phyloP scores from a whole-genome alignment of 2,888 invertebrate species.

The Euspilapteryx auroguttella region DNA sequence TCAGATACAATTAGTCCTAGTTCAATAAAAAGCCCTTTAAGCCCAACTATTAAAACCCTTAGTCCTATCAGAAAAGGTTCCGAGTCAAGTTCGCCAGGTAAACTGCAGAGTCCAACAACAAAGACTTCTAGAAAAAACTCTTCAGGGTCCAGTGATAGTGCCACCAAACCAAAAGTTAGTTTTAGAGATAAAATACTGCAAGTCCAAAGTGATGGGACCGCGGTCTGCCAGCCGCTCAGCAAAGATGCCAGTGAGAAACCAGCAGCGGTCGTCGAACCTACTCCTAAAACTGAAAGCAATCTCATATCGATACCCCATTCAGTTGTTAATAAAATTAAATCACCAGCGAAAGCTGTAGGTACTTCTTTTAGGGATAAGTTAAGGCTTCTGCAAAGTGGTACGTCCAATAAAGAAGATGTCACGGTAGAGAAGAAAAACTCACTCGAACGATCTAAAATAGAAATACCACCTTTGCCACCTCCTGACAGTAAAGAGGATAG shows the following conservation, averaged over 20 bases:
- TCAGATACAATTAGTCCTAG: slow-evolving; percentile 54
- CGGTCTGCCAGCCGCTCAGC: slow-evolving; percentile 41
- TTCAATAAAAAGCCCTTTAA: slow-evolving; percentile 51
- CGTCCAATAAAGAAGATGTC: slow-evolving; percentile 26
- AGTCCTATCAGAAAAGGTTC: slow-evolving; percentile 53
- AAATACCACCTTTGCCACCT: slow-evolving; percentile 26
- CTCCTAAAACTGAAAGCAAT: slow-evolving; percentile 43
- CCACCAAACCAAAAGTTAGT: slow-evolving; percentile 60
- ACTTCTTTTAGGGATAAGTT: slow-evolving; percentile 52
- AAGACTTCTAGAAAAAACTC: slow-evolving; percentile 52
- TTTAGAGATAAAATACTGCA: slow-evolving; percentile 65
- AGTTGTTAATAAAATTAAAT: slow-evolving; percentile 55
- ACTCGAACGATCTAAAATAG: slow-evolving; percentile 25
- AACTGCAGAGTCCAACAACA: slow-evolving; percentile 45
- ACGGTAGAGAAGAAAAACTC: slow-evolving; percentile 16
- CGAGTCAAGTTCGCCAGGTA: slow-evolving; percentile 50
- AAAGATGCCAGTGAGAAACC: slow-evolving; percentile 44
- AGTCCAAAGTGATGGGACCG: slow-evolving; percentile 54
- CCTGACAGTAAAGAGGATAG: slow-evolving; percentile 35
- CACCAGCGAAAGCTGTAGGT: slow-evolving; percentile 49
- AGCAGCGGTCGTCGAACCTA: slow-evolving; percentile 43
- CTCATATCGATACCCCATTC: slow-evolving; percentile 54
- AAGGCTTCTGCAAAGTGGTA: slow-evolving; percentile 40
- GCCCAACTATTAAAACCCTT: slow-evolving; percentile 48
- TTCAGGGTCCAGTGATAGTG: slow-evolving; percentile 41